Conservation (phyloP, 2,113 vertebrate genomes). For the Austrofundulus limnaeus region DNA sequence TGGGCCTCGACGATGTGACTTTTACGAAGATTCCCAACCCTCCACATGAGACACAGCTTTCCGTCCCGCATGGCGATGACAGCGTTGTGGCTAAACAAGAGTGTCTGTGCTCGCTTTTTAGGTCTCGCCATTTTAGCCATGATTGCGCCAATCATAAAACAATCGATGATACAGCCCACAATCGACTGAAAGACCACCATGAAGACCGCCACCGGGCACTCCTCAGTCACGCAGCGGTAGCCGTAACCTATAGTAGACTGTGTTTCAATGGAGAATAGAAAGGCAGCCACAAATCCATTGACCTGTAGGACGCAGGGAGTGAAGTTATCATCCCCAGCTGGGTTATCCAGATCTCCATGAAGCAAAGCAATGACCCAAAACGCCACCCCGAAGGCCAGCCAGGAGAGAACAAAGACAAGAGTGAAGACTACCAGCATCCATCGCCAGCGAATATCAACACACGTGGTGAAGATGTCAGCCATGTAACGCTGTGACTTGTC, state of each 20-base stretch:
- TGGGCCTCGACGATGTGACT: conserved; percentile 99
- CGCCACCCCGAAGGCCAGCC: conserved; percentile 91
- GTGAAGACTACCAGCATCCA: conserved; percentile 96
- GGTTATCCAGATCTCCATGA: conserved; percentile 93
- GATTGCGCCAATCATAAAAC: conserved; percentile 98
- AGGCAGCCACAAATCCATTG: conserved; percentile 95
- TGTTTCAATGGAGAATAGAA: conserved; percentile 97
- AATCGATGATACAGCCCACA: conserved; percentile 96
- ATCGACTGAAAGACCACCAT: conserved; percentile 98
- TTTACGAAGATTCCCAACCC: conserved; percentile 94
- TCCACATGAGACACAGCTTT: conserved; percentile 97
- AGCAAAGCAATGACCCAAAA: conserved; percentile 97
- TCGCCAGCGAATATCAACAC: conserved; percentile 96
- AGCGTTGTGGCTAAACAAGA: conserved; percentile 94
- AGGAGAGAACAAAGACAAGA: conserved; percentile 92
- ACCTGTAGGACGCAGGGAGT: conserved; percentile 95
- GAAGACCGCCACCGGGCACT: conserved; percentile 93
- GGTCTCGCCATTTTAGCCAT: conserved; percentile 99
- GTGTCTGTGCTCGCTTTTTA: conserved; percentile 94
- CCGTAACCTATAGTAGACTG: conserved; percentile 97
- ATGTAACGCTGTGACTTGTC: conserved; percentile 95
- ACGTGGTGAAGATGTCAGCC: conserved; percentile 97
- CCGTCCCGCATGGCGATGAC: conserved; percentile 94
- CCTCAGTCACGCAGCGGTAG: conserved; percentile 96
- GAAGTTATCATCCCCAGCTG: conserved; percentile 85